These are phyloP conservation scores for Tetranychus piercei DNA, from an alignment of 2,888 invertebrate species.

Conservation along the genomic window DNA sequence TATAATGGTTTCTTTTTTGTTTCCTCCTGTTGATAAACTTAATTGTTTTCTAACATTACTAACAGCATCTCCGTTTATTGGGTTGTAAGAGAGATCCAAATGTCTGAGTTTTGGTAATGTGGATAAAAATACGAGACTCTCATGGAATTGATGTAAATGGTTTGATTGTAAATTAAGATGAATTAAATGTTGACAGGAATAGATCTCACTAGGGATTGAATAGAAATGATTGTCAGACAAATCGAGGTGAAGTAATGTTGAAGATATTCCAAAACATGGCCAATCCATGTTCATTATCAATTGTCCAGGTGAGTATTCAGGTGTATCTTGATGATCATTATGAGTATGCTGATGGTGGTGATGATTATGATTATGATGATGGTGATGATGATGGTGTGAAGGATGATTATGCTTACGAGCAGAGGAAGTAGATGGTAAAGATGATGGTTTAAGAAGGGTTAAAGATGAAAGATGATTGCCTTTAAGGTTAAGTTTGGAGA, in stretches of 20 bases:
- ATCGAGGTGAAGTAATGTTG: conserved; percentile 56
- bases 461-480: background rate
- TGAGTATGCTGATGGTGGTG: background rate
- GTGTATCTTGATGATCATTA: background rate
- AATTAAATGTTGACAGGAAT: conserved; percentile 38
- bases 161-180: conserved; percentile 35
- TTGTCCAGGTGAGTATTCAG: background rate
- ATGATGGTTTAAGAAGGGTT: background rate
- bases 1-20: background rate
- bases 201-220: conserved; percentile 47
- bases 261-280: conserved; percentile 38
- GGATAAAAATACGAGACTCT: background rate
- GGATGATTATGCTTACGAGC: background rate
- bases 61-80: background rate
- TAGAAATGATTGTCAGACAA: conserved; percentile 54
- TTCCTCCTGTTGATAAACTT: background rate
- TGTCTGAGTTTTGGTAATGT: background rate
- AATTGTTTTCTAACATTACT: too few relatives aligned
- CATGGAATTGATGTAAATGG: background rate
- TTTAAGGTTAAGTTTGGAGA: background rate
- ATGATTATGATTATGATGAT: background rate
- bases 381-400: background rate
- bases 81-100: background rate
- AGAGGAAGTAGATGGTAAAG: background rate
- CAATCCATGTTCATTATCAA: background rate